These are phyloP conservation scores for Cryptophagus acutangulus DNA, from an alignment of 2,888 invertebrate species.

Conservation along the genomic window DNA sequence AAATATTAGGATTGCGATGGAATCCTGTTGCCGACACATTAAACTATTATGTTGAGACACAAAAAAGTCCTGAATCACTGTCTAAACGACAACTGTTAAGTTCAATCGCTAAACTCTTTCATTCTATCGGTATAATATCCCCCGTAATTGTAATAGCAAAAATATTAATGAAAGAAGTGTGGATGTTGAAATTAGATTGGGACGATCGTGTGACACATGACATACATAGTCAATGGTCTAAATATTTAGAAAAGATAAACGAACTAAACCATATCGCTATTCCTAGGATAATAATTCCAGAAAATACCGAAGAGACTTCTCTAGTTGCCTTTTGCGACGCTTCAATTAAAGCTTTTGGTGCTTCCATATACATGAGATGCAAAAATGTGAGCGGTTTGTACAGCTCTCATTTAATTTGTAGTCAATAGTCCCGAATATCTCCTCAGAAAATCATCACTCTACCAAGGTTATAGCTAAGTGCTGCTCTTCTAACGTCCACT, in stretches of 20 bases:
- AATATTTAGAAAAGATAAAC: neutral
- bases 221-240: neutral
- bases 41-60: neutral
- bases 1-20: constrained; percentile 1
- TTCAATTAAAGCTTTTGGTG: neutral
- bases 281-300: neutral
- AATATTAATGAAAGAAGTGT: neutral
- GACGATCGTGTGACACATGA: constrained; percentile 2
- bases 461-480: too few relatives aligned
- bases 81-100: neutral
- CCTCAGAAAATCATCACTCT: too few relatives aligned
- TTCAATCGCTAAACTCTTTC: neutral
- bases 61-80: neutral
- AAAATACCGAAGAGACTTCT: neutral
- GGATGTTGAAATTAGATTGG: constrained; percentile 3
- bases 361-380: neutral
- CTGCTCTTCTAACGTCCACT: too few relatives aligned
- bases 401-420: constrained; percentile 2
- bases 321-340: constrained; percentile 5
- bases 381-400: neutral
- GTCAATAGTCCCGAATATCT: too few relatives aligned
- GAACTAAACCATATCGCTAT: neutral
- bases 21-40: neutral
- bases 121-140: constrained; percentile 4
- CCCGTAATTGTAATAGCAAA: constrained; percentile 1